Evolutionary conservation across 2,888 invertebrate genomes (phyloP), one percentile per base, ranked within the genome.

Genomic region (Idaea dimidiata): DNA sequence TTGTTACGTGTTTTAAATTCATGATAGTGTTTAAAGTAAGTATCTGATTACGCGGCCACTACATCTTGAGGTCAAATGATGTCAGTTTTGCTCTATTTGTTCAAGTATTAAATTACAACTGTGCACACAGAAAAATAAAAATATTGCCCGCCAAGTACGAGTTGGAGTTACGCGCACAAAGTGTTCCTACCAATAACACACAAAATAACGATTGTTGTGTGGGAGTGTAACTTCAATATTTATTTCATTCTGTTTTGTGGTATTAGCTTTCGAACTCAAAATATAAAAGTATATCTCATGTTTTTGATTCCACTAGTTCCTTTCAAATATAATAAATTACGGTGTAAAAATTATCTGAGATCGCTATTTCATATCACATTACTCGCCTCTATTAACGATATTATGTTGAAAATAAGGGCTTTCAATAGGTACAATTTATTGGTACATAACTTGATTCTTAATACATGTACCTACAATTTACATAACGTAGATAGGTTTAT

Each of bases 11-110:
- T 14, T 43, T 8, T 3, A 43, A 43, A 43, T 83, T 79, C 62
- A 67, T 66, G 61, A 65, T 70, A 67, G 67, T 67, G 62, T 61
- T 58, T 59, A 63, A 59, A 43, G 43, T 10, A 31, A 66, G 65
- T 75, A 77, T 73, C 72, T 55, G 14, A 60, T 78, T 68, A 66
- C 67, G 65, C 70, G 71, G 74, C 72, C 72, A 61, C 71, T 69
- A 68, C 74, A 70, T 71, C 68, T 73, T 72, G 68, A 68, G 71
- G 72, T 67, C 72, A 55, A 66, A 63, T 69, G 64, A 69, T 66
- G 69, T 68, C 63, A 62, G 70, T 68, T 71, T 68, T 72, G 71
- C 72, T 72, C 71, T 70, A 72, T 65, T 72, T 70, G 67, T 65
- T 66, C 16, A 43, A 61, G 7, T 62, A 55, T 43, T 43, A 33